These are phyloP conservation scores for Laothoe populi DNA, from an alignment of 2,888 invertebrate genomes.

Conservation along the genomic window DNA sequence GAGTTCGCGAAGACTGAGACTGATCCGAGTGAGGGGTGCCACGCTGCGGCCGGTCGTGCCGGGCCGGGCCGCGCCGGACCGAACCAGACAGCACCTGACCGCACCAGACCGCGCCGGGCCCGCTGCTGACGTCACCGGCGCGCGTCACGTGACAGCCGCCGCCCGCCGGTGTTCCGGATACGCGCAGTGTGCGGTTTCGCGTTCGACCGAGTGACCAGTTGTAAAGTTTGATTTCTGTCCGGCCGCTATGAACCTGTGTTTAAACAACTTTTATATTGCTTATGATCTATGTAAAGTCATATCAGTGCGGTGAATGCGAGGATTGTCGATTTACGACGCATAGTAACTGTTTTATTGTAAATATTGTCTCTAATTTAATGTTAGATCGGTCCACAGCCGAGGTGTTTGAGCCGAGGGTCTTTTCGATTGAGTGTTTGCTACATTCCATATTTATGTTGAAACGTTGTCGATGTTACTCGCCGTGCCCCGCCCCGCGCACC, in stretches of 20 bases:
- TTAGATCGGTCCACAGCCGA: conserved; percentile 77
- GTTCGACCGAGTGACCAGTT: conserved; percentile 76
- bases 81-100: conserved; percentile 63
- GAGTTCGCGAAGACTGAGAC: conserved; percentile 83
- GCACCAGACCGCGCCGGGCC: conserved; percentile 77
- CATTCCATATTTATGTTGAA: conserved; percentile 85
- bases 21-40: conserved; percentile 51
- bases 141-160: conserved; percentile 71
- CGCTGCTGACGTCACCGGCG: conserved; percentile 71
- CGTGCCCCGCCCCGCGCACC: conserved; percentile 53
- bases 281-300: conserved; percentile 74
- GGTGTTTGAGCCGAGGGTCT: conserved; percentile 77
- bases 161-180: conserved; percentile 70
- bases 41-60: conserved; percentile 40
- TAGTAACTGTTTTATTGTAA: conserved; percentile 83
- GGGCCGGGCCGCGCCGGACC: conserved; percentile 38
- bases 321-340: conserved; percentile 79
- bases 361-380: conserved; percentile 81
- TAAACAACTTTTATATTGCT: conserved; percentile 85
- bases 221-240: conserved; percentile 77
- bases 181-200: conserved; percentile 78
- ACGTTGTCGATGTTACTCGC: conserved; percentile 74
- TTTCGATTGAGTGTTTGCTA: conserved; percentile 83
- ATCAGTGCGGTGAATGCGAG: conserved; percentile 80
- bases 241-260: conserved; percentile 79